A percentile compares a stretch with the other conserved stretches of the same genome.
Conservation (phyloP, 2,888 invertebrate species). For the Plebejus anna region DNA sequence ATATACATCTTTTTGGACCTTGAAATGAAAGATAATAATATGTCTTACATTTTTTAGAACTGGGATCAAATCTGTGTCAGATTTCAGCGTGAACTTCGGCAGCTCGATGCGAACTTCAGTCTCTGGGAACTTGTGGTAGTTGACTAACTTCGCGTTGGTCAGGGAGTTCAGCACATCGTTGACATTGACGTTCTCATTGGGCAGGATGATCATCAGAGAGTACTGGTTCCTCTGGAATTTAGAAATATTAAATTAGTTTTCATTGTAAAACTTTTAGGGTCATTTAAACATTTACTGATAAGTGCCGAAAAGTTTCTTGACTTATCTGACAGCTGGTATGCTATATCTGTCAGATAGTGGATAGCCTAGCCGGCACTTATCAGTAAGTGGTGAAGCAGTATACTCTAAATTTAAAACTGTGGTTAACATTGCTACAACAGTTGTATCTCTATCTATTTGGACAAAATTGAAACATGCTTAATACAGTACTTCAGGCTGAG, state of each 20-base stretch:
- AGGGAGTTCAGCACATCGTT: conserved; percentile 47
- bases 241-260: not conserved
- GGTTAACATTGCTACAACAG: too few species aligned
- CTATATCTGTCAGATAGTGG: too few species aligned
- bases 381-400: too few species aligned
- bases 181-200: conserved; percentile 51
- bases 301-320: too few species aligned
- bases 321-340: too few species aligned
- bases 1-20: not conserved
- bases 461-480: too few species aligned
- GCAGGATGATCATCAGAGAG: conserved; percentile 69
- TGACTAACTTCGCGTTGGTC: conserved; percentile 50
- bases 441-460: too few species aligned
- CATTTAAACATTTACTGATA: too few species aligned
- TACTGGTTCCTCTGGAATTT: conserved; percentile 66
- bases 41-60: conserved; percentile 57
- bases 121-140: conserved; percentile 48
- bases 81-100: conserved; percentile 68
- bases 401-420: too few species aligned
- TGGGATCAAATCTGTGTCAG: conserved; percentile 56
- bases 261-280: too few species aligned
- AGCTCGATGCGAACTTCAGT: conserved; percentile 58
- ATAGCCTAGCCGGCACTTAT: too few species aligned
- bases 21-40: not conserved
- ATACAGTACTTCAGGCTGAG: too few species aligned